These are phyloP conservation scores for Gerris lacustris DNA, from an alignment of 2,888 invertebrate genomes.

Conservation along the genomic window DNA sequence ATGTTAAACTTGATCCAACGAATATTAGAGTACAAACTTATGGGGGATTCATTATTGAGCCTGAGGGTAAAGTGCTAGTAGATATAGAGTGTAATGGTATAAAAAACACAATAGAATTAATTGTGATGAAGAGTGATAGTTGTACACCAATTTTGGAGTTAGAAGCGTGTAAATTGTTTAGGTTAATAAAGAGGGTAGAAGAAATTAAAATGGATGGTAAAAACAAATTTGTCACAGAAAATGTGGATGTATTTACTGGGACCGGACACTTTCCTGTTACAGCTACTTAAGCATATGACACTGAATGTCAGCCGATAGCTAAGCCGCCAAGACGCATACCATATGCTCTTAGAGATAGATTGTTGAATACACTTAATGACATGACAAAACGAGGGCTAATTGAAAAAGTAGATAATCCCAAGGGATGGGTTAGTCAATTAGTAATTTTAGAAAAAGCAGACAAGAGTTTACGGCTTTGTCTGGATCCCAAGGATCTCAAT, in stretches of 20 bases:
- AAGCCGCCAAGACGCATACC: slow-evolving; percentile 25
- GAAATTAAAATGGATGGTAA: neutral
- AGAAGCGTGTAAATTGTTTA: slow-evolving; percentile 5
- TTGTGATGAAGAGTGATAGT: slow-evolving; percentile 13
- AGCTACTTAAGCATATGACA: neutral
- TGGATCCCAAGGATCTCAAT: slow-evolving; percentile 20
- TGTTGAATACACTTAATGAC: slow-evolving; percentile 27
- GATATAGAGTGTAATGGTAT: slow-evolving; percentile 6
- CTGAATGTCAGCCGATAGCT: slow-evolving; percentile 12
- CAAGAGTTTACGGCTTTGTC: slow-evolving; percentile 27
- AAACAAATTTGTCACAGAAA: neutral
- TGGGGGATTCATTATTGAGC: slow-evolving; percentile 11
- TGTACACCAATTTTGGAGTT: slow-evolving; percentile 12
- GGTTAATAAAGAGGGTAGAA: slow-evolving; percentile 11
- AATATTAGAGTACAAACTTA: slow-evolving; percentile 12
- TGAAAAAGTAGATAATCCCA: slow-evolving; percentile 30
- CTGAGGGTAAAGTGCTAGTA: slow-evolving; percentile 11
- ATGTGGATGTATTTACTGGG: slow-evolving; percentile 8
- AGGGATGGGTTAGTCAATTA: slow-evolving; percentile 34
- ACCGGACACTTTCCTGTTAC: neutral
- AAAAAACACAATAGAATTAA: slow-evolving; percentile 10
- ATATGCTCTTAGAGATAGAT: slow-evolving; percentile 21
- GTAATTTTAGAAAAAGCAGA: slow-evolving; percentile 33
- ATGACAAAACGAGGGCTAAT: slow-evolving; percentile 27
- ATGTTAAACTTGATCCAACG: slow-evolving; percentile 6